Evolutionary conservation across 2,113 vertebrate genomes (phyloP).

Genomic region (Promerops cafer): DNA sequence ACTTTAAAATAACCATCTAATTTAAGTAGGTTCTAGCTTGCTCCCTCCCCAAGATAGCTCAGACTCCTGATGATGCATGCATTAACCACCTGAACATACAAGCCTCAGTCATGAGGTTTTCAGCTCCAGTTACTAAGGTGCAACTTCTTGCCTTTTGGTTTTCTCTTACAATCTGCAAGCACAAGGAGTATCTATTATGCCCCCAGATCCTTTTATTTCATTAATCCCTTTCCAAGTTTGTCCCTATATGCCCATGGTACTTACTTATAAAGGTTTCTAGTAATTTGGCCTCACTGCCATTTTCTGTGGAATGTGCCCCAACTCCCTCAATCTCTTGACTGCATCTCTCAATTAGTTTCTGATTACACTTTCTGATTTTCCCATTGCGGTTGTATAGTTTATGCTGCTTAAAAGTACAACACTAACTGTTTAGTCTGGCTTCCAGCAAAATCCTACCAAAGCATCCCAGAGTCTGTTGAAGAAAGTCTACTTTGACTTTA

Average conservation of each 20-base stretch:
- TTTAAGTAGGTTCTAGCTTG: slow-evolving; percentile 8
- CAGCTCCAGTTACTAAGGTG: not conserved
- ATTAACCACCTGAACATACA: not conserved
- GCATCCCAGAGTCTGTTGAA: not conserved
- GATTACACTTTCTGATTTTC: not conserved
- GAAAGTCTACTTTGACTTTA: not conserved
- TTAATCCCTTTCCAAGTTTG: not conserved
- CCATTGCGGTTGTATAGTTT: not conserved
- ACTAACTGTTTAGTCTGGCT: not conserved
- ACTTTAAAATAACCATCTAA: slow-evolving; percentile 31
- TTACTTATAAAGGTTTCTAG: not conserved
- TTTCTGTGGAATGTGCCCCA: not conserved
- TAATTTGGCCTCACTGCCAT: not conserved
- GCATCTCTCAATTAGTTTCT: not conserved
- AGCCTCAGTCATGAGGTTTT: not conserved
- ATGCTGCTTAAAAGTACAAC: not conserved
- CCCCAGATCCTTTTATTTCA: not conserved
- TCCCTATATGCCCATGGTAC: not conserved
- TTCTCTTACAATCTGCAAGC: not conserved
- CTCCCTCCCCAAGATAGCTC: not conserved
- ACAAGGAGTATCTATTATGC: not conserved
- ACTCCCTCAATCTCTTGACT: not conserved
- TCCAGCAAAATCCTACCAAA: not conserved
- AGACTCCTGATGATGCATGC: not conserved
- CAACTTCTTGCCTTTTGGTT: not conserved